Base-by-base conservation (phyloP, 2,888 invertebrate genomes). In the Mesoligia furuncula region DNA sequence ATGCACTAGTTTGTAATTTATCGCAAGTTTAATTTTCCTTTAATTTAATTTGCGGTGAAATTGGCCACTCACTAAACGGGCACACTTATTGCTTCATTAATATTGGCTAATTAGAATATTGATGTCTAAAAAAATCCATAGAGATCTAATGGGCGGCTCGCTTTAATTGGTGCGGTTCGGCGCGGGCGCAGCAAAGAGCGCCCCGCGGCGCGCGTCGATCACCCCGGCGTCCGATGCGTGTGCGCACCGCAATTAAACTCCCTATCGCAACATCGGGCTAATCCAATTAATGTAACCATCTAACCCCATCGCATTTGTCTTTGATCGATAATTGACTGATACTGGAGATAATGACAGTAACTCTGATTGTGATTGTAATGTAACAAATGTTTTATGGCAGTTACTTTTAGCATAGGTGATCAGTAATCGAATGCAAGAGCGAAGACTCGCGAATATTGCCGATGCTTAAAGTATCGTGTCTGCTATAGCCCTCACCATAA, bases 221-320 rank as follows among this genome's bases (percentile, higher is more conserved):
- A 94, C 88, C 88, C 88, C 89, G 89, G 89, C 88, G 88, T 75
- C 87, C 86, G 89, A 90, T 88, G 93, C 94, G 92, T 93, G 92
- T 92, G 92, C 93, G 93, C 94, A 92, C 94, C 91, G 91, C 96
- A 95, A 95, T 96, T 95, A 96, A 93, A 94, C 93, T 91, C 89
- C 90, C 91, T 92, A 94, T 93, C 93, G 90, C 90, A 90, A 92
- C 92, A 93, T 93, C 94, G 89, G 73, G 87, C 93, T 96, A 96
- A 96, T 96, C 96, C 94, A 96, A 96, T 96, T 96, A 96, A 96
- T 90, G 91, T 93, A 94, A 95, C 94, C 92, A 93, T 89, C 92
- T 91, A 90, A 81, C 83, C 76, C 79, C 74, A 87, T 78, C 86
- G 83, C 90, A 91, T 92, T 93, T 95, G 95, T 94, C 92, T 94